Percentiles rank a stretch among this genome's conserved stretches.
Conservation (phyloP, 2,888 invertebrate genomes). For the Drosophila hamatofila region DNA sequence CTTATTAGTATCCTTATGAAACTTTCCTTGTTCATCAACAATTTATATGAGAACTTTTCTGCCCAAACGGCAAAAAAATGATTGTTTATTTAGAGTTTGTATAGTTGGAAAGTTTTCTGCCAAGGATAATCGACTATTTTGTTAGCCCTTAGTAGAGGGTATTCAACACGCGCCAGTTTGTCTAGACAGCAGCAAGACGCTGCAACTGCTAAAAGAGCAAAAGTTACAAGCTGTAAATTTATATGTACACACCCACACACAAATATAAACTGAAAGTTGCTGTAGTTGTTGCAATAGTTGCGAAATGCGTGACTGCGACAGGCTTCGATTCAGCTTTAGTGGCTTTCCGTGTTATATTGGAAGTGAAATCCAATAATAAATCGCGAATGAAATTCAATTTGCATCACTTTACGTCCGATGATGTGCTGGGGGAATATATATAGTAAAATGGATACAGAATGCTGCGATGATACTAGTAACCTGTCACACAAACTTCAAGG, state of each 20-base stretch:
- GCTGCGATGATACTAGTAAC: conserved; percentile 41
- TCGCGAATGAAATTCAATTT: conserved; percentile 48
- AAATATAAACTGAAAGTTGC: conserved; percentile 10
- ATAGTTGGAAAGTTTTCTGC: not conserved
- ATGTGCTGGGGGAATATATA: conserved; percentile 14
- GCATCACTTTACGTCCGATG: conserved; percentile 47
- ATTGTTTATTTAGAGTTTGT: not conserved
- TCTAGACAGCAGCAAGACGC: conserved; percentile 64
- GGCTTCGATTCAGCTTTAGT: conserved; percentile 13
- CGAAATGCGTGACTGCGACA: conserved; percentile 2
- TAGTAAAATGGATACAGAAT: conserved; percentile 26
- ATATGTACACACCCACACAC: not conserved
- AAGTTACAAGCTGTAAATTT: conserved; percentile 21
- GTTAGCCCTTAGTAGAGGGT: conserved; percentile 11
- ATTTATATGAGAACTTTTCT: not conserved
- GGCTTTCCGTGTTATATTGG: conserved; percentile 27
- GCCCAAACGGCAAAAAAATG: not conserved
- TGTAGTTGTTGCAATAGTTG: not conserved
- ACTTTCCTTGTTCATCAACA: not conserved
- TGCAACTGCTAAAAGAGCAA: conserved; percentile 25
- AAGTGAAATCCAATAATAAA: conserved; percentile 51
- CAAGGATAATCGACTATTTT: not conserved
- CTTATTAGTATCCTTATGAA: not conserved
- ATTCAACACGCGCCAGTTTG: conserved; percentile 60
- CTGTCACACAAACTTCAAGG: conserved; percentile 6